Evolutionary conservation across 2,888 invertebrate genomes (phyloP), one percentile per base, ranked within the genome.

Genomic region (Malthinus seriepunctatus): DNA sequence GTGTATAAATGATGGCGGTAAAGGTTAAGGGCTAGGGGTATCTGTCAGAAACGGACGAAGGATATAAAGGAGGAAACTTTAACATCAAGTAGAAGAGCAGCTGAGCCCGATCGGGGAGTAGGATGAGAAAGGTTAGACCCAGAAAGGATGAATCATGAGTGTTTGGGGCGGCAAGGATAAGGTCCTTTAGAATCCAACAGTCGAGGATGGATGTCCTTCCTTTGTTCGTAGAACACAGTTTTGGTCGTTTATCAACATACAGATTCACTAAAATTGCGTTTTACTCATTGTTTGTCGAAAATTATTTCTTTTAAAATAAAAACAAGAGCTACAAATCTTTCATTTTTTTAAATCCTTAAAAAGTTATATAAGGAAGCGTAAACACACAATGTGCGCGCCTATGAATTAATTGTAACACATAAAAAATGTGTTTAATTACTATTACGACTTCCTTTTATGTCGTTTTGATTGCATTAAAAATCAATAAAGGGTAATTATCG

Each of bases 101-200:
- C 63, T 63, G 67, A 67, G 69, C 68, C 63, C 67, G 69, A 68
- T 68, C 70, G 66, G 63, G 23, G 68, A 66, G 69, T 69, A 69
- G 73, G 71, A 70, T 71, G 71, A 68, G 72, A 72, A 74, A 72
- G 74, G 74, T 72, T 72, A 71, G 69, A 67, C 69, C 71, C 70
- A 69, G 72, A 75, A 75, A 73, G 76, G 74, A 76, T 76, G 75
- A 76, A 75, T 76, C 76, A 76, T 75, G 76, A 72, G 74, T 69
- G 73, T 71, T 72, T 63, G 57, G 73, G 72, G 72, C 69, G 71
- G 71, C 69, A 68, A 69, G 74, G 74, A 74, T 74, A 74, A 75
- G 75, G 71, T 71, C 73, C 74, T 72, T 71, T 69, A 65, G 67
- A 69, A 67, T 64, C 64, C 64, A 58, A 64, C 63, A 68, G 63